phyloP scores from a whole-genome alignment of 2,888 invertebrate genomes.

The Pristionchus maxplancki region DNA sequence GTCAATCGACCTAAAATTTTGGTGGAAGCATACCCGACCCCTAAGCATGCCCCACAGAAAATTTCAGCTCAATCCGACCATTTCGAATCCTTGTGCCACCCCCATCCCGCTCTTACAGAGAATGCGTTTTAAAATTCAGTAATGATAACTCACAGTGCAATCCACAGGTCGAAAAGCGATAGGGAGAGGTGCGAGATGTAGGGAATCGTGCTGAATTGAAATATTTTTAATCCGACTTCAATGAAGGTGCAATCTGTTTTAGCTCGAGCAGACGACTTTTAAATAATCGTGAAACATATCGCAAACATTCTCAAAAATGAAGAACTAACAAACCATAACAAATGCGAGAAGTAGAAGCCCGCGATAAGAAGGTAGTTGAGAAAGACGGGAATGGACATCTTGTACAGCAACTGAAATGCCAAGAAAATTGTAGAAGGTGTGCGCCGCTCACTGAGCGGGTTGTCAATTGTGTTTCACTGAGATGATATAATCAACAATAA shows the following conservation, averaged over 20 bases:
- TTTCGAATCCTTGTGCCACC: no score
- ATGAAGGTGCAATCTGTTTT: background rate
- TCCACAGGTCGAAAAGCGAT: slow-evolving; percentile 38
- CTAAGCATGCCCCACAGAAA: no score
- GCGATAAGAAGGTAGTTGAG: background rate
- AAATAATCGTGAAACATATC: background rate
- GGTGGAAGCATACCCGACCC: no score
- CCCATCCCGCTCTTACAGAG: no score
- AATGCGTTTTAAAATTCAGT: no score
- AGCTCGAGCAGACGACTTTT: background rate
- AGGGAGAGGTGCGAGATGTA: slow-evolving; percentile 15
- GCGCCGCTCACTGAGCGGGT: no score
- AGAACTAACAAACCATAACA: background rate
- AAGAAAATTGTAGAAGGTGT: no score
- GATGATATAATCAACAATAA: no score
- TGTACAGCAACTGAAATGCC: slow-evolving; percentile 15
- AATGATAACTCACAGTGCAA: slow-evolving; percentile 19
- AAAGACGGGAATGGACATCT: slow-evolving; percentile 36
- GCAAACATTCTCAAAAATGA: background rate
- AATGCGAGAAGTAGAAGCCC: slow-evolving; percentile 24
- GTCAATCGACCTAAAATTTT: no score
- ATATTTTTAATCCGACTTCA: background rate
- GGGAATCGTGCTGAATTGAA: background rate
- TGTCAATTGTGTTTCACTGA: no score
- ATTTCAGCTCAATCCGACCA: no score